A percentile compares a stretch with the other conserved stretches of the same genome.
Conservation (phyloP, 2,113 vertebrate genomes). For the Acanthisitta chloris region DNA sequence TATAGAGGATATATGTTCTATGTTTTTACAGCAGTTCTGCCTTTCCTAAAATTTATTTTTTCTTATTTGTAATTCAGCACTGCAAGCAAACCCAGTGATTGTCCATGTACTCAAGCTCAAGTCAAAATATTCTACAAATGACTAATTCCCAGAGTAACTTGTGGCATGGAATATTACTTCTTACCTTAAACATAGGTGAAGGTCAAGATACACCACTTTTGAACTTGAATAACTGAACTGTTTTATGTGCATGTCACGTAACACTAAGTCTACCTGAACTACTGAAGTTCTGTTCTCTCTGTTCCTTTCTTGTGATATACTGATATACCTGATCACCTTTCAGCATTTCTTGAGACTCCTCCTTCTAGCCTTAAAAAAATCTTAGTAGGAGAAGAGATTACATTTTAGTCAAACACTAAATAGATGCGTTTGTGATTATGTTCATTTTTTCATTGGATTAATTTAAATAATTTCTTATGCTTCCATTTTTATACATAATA, state of each 20-base stretch:
- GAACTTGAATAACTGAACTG: background rate
- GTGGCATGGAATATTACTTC: background rate
- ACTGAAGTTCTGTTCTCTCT: background rate
- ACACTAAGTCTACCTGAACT: background rate
- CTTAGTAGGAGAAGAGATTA: background rate
- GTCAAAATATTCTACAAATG: background rate
- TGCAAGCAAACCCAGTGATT: background rate
- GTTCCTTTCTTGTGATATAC: background rate
- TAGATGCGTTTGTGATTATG: background rate
- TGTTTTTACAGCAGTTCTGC: background rate
- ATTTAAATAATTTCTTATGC: background rate
- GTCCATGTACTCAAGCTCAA: background rate
- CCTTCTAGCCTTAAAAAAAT: background rate
- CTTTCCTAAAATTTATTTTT: background rate
- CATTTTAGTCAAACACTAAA: background rate
- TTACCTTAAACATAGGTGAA: background rate
- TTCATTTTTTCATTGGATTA: background rate
- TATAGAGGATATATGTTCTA: background rate
- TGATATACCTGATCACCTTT: rapidly evolving
- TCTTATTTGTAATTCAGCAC: background rate
- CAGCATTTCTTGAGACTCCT: background rate
- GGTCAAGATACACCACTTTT: background rate
- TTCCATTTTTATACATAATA: background rate
- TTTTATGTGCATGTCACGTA: background rate
- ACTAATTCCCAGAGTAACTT: background rate